Evolutionary conservation across 2,888 invertebrate species (phyloP), one percentile per base, ranked within the genome.

Genomic region (Dioctria rufipes): DNA sequence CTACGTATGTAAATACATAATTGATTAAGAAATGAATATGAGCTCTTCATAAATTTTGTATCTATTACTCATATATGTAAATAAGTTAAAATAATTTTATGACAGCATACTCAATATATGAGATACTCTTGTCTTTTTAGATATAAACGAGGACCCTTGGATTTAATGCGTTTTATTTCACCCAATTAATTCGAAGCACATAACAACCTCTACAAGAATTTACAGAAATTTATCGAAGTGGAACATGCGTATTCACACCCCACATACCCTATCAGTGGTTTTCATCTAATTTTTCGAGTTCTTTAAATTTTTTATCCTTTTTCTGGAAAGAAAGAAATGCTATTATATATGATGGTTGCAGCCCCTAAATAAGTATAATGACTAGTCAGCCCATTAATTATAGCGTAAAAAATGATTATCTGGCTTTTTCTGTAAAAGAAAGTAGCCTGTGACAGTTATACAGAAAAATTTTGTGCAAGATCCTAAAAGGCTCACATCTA

Each of bases 221-320:
- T 8, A 73, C 58, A 39, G 58, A 60, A 60, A 37, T 11, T 69
- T n/a, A 69, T 54, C 67, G 67, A 67, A 9, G 13, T 60, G 60
- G 60, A 80, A 80, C 67, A 80, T 67, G 39, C 46, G 46, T 42
- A 69, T 80, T 80, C 80, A 80, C 80, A 80, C 80, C 69, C 79
- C 69, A 43, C 13, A 25, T 37, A 40, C 58, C 73, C n/a, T 73
- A 73, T 73, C 73, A 73, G 73, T 73, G 73, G 73, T 60, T 58
- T 73, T 54, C 73, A 73, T 73, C 73, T 58, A 25, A 73, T 73
- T 73, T 73, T 42, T 25, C 58, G 58, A 8, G 40, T 73, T 73
- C 58, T 73, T 3, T 25, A 46, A 42, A 39, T 60, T 58, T 42
- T 58, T 51, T 42, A 6, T 58, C 73, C 60, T 73, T 73, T 73